Conservation (phyloP, 2,888 invertebrate genomes). For the Lasioglossum figueresi region DNA sequence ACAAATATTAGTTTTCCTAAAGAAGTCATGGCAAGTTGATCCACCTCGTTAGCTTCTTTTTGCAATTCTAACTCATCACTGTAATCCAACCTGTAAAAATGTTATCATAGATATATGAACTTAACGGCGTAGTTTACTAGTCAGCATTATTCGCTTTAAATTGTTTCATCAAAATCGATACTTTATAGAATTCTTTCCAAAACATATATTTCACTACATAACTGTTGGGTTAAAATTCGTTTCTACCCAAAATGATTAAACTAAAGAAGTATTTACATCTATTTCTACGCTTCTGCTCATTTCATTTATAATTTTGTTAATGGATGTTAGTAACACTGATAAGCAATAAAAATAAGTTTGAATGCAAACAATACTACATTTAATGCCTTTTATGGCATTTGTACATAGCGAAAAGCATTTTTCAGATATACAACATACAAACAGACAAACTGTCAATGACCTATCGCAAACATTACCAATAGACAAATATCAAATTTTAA, state of each 20-base stretch:
- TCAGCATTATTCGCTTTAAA: not conserved
- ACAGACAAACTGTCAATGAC: not conserved
- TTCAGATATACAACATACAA: not conserved
- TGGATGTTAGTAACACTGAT: not conserved
- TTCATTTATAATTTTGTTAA: not conserved
- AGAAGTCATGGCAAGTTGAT: constrained; percentile 80
- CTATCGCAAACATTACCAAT: not conserved
- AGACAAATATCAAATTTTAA: not conserved
- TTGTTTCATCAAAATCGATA: not conserved
- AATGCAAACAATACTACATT: not conserved
- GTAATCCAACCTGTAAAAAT: constrained; percentile 61
- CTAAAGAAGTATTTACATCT: not conserved
- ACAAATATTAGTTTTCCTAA: constrained; percentile 80
- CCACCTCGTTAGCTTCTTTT: constrained; percentile 68
- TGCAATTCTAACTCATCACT: constrained; percentile 69
- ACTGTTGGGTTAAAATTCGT: not conserved
- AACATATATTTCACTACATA: not conserved
- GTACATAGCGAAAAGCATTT: not conserved
- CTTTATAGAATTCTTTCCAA: not conserved
- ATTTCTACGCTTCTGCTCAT: not conserved
- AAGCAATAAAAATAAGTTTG: not conserved
- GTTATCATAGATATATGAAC: constrained; percentile 18
- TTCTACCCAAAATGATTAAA: no score
- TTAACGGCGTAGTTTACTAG: not conserved
- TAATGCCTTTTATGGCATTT: not conserved